Conservation (phyloP, 35 echinoderm and acorn worm genomes). For the Apostichopus japonicus region DNA sequence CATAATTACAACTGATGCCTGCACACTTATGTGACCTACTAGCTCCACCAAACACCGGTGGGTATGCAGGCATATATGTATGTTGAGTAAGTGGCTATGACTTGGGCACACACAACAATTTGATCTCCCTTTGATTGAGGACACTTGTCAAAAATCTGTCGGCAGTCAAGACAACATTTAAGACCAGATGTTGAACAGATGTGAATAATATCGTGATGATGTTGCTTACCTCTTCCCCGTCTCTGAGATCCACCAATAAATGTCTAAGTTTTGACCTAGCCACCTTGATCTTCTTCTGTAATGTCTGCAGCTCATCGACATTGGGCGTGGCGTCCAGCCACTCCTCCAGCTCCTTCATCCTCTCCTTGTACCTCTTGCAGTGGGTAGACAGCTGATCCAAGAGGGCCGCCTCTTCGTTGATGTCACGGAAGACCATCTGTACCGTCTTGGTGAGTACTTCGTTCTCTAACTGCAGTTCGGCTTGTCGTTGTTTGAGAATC, state of each 20-base stretch:
- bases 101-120: too few relatives aligned
- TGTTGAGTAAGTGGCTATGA: too few relatives aligned
- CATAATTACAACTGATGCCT: too few relatives aligned
- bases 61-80: too few relatives aligned
- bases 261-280: conserved; percentile 40
- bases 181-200: too few relatives aligned
- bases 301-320: conserved; percentile 31
- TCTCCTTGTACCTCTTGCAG: conserved; percentile 38
- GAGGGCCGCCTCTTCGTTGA: not conserved
- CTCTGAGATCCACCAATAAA: conserved; percentile 33
- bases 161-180: too few relatives aligned
- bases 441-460: conserved; percentile 35
- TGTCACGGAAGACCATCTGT: conserved; percentile 2
- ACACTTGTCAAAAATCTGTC: too few relatives aligned
- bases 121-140: too few relatives aligned
- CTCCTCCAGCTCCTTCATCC: not conserved
- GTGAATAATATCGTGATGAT: too few relatives aligned
- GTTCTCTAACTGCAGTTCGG: conserved; percentile 14
- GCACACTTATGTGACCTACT: too few relatives aligned
- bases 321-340: conserved; percentile 17
- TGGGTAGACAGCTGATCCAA: conserved; percentile 28
- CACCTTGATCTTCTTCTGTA: conserved; percentile 59
- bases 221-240: conserved; percentile 36
- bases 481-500: conserved; percentile 16
- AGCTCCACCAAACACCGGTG: too few relatives aligned